Base-by-base conservation (phyloP, 2,888 invertebrate species). In the Patella caerulea region DNA sequence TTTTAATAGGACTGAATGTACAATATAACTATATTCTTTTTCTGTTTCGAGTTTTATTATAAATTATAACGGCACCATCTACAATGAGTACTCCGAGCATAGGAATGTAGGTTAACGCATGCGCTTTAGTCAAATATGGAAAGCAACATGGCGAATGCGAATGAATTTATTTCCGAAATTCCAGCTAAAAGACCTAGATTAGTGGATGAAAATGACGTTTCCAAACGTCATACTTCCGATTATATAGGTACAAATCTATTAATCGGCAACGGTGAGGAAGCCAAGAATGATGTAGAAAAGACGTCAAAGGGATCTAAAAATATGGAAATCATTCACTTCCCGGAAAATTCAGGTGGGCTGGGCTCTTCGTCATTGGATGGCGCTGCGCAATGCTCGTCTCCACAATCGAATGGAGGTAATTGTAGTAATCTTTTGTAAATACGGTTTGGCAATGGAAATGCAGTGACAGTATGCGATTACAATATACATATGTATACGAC, bases 91-190 rank as follows among this genome's bases (percentile, higher is more conserved):
- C 65, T 65, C 65, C 65, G 24, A 24, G 24, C 65, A 65, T 65
- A 24, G 65, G 65, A 65, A 65, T 65, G 65, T 65, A 65, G 1
- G 24, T 24, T 24, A 24, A 65, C 65, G 65, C 65, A 65, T 65
- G 65, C 65, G 65, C 24, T 24, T 24, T 56, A 14, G 52, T 69
- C 53, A 54, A 19, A 73, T 53, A 72, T 74, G 55, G 73, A 74
- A 59, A 71, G 79, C 80, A 83, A 82, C 79, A 85, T 85, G 85
- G 83, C 83, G 79, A 81, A 82, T 52, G 72, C 77, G 54, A 80
- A 71, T 59, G 80, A 77, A 24, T 65, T 24, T n/a, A 24, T 65
- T 15, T 24, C 65, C 9, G 65, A n/a, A 76, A 76, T 77, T 73
- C 80, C 83, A 53, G 72, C 79, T 45, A 83, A 83, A 76, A 82